A percentile compares a stretch with the other conserved stretches of the same genome.
These are phyloP conservation scores for Athalia rosae DNA, from an alignment of 2,888 invertebrate species.

Conservation along the genomic window DNA sequence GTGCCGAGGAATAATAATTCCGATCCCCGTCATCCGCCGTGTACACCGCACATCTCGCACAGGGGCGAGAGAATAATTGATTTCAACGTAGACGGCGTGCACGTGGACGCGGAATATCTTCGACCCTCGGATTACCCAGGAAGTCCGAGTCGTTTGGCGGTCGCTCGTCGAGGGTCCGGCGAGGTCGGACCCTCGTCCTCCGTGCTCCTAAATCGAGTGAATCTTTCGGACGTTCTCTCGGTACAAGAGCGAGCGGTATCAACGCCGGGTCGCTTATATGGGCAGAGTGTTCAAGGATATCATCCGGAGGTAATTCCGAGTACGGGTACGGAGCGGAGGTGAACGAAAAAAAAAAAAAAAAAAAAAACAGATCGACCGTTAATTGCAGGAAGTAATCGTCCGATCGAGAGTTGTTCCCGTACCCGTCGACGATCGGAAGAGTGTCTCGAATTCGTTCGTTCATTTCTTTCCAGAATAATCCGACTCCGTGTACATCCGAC, in stretches of 20 bases:
- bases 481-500: neutral
- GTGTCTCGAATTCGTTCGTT: too few species aligned
- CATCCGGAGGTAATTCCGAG: neutral
- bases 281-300: conserved; percentile 27
- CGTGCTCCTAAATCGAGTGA: conserved; percentile 38
- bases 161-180: neutral
- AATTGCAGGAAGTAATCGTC: too few species aligned
- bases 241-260: neutral
- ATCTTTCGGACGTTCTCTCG: conserved; percentile 11
- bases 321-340: neutral
- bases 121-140: neutral
- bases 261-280: conserved; percentile 29
- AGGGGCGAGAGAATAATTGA: too few species aligned
- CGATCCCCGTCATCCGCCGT: neutral
- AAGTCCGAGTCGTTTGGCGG: neutral
- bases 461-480: too few species aligned
- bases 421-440: too few species aligned
- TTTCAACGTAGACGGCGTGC: too few species aligned
- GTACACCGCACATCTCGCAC: neutral
- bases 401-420: too few species aligned
- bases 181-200: conserved; percentile 29
- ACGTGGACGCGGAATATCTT: neutral
- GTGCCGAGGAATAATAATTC: too few species aligned
- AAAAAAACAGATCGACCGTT: neutral
- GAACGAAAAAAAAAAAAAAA: too few species aligned